Evolutionary conservation across 2,888 invertebrate species (phyloP), one percentile per base, ranked within the genome.

Genomic region (Amiota minor): DNA sequence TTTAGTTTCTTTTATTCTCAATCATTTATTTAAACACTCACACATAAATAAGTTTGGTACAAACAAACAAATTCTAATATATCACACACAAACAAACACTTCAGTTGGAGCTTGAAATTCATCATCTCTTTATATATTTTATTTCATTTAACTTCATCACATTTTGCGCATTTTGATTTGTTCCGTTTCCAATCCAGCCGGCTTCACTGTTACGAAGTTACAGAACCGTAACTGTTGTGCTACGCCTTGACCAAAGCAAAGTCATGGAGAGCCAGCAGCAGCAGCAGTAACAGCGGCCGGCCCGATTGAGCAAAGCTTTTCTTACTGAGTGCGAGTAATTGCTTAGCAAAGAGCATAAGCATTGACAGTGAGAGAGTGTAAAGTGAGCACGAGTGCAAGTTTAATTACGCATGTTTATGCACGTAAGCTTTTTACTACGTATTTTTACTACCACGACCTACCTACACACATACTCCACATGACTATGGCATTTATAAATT

Each of bases 131-230:
- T 76, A 76, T 74, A 71, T 75, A 75, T 77, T 74, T 78, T 74
- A 78, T 78, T 73, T 56, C 70, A 72, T 76, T 78, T 81, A 72
- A 72, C 77, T 18, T 59, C 20, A 20, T 20, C 76, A 76, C 74
- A 71, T 75, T 76, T 76, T 75, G 78, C 74, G 77, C 78, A 76
- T 74, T 73, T 73, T 56, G 72, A 71, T 76, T 78, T 81, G 61
- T 78, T 82, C 80, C 81, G 78, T 78, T 86, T 84, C 81, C 81
- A 88, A 88, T 87, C 87, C 87, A 89, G 89, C 89, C 89, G 89
- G 89, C n/a, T 89, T 89, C 89, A 90, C 89, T 89, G 83, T 88
- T n/a, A 2, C 79, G 75, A 59, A 59, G 59, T 59, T 59, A 59
- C 35, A 35, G 47, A 23, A 47, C 50, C 55, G 12, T 14, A 47